Evolutionary conservation across 2,113 vertebrate genomes (phyloP).

Genomic region (Pachycephala philippinensis): DNA sequence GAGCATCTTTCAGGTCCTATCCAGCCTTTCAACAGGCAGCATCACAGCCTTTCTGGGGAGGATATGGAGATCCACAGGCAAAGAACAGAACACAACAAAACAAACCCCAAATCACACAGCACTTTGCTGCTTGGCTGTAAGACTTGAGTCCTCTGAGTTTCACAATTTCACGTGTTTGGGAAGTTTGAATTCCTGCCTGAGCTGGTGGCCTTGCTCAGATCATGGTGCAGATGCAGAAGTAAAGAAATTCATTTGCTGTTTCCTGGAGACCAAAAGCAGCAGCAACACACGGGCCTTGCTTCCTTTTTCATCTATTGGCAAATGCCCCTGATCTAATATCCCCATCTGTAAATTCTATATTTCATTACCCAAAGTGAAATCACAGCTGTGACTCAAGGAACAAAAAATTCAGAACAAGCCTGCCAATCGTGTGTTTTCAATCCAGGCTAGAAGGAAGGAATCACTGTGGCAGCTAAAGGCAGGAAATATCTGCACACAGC

Average conservation of each 20-base stretch:
- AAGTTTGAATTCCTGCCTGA: background rate
- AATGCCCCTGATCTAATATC: background rate
- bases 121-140: background rate
- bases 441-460: background rate
- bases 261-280: background rate
- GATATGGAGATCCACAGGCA: background rate
- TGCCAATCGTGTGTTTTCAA: background rate
- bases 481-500: background rate
- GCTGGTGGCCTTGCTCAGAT: background rate
- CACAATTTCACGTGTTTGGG: fast-evolving
- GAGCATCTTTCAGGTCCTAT: background rate
- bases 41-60: background rate
- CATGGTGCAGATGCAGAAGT: background rate
- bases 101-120: background rate
- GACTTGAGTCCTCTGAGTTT: background rate
- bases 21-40: background rate
- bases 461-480: background rate
- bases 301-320: background rate
- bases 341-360: background rate
- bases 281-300: background rate
- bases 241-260: background rate
- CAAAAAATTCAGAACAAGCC: background rate
- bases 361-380: background rate
- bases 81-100: too few species aligned
- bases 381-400: background rate